Percentiles rank a stretch among this genome's conserved stretches.
These are phyloP conservation scores for Rhodophaea formosa DNA, from an alignment of 2,888 invertebrate genomes.

Conservation along the genomic window DNA sequence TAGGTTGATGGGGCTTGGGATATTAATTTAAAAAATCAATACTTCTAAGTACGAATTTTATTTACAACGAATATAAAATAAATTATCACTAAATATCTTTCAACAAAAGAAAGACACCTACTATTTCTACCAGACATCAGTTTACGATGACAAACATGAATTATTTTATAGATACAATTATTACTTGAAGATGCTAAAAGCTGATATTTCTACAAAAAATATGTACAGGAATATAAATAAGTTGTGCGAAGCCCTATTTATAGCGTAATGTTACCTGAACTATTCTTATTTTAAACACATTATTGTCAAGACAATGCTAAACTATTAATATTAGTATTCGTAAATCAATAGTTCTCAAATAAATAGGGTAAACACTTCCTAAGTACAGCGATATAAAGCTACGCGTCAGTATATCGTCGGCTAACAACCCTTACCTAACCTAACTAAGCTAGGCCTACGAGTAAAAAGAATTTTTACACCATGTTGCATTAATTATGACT, in stretches of 20 bases:
- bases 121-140: not conserved
- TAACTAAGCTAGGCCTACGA: conserved; percentile 17
- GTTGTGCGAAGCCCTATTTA: conserved; percentile 34
- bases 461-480: conserved; percentile 10
- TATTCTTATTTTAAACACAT: conserved; percentile 33
- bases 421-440: conserved; percentile 19
- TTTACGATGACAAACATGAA: conserved; percentile 13
- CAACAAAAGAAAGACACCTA: conserved; percentile 13
- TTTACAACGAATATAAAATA: conserved; percentile 43
- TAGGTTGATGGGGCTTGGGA: not conserved
- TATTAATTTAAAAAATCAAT: conserved; percentile 13
- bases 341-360: conserved; percentile 25
- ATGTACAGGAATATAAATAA: conserved; percentile 13
- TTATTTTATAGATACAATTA: conserved; percentile 9
- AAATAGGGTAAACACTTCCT: conserved; percentile 20
- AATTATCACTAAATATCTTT: conserved; percentile 17
- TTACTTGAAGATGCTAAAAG: conserved; percentile 2
- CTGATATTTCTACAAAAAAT: conserved; percentile 12
- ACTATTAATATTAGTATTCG: conserved; percentile 19
- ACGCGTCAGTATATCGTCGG: conserved; percentile 15
- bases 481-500: conserved; percentile 25
- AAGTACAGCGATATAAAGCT: conserved; percentile 24
- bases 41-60: conserved; percentile 63
- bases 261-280: conserved; percentile 30
- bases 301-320: conserved; percentile 41